These are phyloP conservation scores for Chrysocyon brachyurus DNA, from an alignment of 2,797 vertebrate species.

Conservation along the genomic window DNA sequence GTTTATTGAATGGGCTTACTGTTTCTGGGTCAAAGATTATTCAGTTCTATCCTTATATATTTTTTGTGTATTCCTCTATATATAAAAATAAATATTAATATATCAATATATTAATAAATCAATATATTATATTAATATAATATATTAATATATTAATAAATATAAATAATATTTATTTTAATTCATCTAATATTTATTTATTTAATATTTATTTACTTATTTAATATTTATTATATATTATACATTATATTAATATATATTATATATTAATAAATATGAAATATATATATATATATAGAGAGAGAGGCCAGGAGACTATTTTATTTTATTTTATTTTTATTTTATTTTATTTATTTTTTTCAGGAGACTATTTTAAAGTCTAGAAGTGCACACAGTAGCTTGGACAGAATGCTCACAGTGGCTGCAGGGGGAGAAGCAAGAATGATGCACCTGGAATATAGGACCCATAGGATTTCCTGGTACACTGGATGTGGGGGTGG, in stretches of 20 bases:
- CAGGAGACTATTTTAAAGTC: background rate
- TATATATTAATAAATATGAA: background rate
- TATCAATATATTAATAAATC: no score
- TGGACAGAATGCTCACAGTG: background rate
- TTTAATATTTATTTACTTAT: no score
- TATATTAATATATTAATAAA: no score
- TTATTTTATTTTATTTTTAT: background rate
- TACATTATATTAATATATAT: background rate
- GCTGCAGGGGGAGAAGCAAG: background rate
- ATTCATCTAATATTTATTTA: no score
- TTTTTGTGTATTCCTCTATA: no score
- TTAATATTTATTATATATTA: no score
- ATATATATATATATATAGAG: background rate
- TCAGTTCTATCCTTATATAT: background rate
- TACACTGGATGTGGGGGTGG: background rate
- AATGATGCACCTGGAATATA: background rate
- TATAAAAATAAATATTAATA: background rate
- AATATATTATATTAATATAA: background rate
- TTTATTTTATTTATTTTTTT: no score
- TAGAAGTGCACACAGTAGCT: background rate
- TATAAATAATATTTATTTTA: no score
- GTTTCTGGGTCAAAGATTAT: background rate
- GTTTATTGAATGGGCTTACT: background rate
- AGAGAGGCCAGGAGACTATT: background rate
- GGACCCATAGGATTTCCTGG: background rate